phyloP scores from a whole-genome alignment of 2,888 invertebrate species.

The Cremastobaeus sp. region DNA sequence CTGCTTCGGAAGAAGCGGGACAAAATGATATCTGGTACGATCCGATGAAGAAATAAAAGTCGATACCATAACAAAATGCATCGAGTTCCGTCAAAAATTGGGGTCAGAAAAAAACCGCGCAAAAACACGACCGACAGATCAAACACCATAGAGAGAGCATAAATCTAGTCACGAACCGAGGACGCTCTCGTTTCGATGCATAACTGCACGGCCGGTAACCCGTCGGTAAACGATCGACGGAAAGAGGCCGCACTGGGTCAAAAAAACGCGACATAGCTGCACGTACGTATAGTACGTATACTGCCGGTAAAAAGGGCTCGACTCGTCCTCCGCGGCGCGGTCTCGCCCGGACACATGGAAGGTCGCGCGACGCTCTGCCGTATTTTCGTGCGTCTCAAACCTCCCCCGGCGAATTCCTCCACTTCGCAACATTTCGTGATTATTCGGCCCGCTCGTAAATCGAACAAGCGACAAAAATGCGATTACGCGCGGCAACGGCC shows the following conservation, averaged over 20 bases:
- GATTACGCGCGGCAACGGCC: conserved; percentile 28
- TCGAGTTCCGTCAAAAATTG: conserved; percentile 19
- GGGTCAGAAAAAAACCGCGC: conserved; percentile 1
- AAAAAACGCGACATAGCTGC: conserved; percentile 53
- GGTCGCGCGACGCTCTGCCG: conserved; percentile 34
- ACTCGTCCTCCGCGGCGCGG: conserved; percentile 15
- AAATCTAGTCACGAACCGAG: conserved; percentile 42
- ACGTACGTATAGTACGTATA: conserved; percentile 39
- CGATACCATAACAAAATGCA: conserved; percentile 17
- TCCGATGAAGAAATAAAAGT: conserved; percentile 38
- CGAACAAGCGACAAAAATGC: conserved; percentile 51
- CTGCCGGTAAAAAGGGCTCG: conserved; percentile 54
- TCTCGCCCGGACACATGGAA: conserved; percentile 22
- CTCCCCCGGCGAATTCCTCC: conserved; percentile 25
- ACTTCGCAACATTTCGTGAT: conserved; percentile 24
- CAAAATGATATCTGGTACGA: neutral
- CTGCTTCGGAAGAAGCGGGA: neutral
- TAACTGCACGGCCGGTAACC: conserved; percentile 56
- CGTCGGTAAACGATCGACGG: conserved; percentile 59
- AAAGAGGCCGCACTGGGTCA: conserved; percentile 50
- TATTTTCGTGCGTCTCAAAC: conserved; percentile 37
- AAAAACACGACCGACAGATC: conserved; percentile 9
- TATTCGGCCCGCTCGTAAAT: conserved; percentile 42
- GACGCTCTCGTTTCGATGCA: conserved; percentile 45
- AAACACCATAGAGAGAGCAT: conserved; percentile 15